These are phyloP conservation scores for Rallus limicola DNA, from an alignment of 2,113 vertebrate genomes.

Conservation along the genomic window DNA sequence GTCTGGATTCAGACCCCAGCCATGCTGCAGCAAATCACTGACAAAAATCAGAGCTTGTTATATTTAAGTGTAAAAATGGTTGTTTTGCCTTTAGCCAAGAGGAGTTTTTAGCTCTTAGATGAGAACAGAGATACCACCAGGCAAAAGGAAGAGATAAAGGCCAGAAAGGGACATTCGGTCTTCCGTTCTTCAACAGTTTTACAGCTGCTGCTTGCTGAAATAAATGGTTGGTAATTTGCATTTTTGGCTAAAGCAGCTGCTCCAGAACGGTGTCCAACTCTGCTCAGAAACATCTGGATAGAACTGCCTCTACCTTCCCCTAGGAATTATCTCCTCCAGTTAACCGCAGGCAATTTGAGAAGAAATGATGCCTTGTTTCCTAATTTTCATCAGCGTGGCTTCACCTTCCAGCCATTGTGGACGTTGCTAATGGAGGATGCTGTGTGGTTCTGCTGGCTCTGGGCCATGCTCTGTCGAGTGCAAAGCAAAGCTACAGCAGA, in stretches of 20 bases:
- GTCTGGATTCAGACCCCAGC: not conserved
- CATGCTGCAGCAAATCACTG: not conserved
- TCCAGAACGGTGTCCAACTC: not conserved
- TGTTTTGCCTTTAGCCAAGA: not conserved
- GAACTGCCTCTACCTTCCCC: not conserved
- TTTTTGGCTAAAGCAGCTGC: not conserved
- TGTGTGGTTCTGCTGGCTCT: not conserved
- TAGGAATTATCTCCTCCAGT: not conserved
- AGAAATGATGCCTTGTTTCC: not conserved
- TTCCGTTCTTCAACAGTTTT: not conserved
- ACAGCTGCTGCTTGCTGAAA: not conserved
- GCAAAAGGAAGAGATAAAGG: not conserved
- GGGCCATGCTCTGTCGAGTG: not conserved
- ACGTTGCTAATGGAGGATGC: not conserved
- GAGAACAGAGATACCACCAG: not conserved
- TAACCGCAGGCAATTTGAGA: not conserved
- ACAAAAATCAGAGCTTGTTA: not conserved
- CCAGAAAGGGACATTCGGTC: not conserved
- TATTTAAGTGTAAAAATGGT: not conserved
- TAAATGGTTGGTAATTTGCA: not conserved
- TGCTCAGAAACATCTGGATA: not conserved
- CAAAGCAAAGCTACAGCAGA: not conserved
- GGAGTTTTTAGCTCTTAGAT: not conserved
- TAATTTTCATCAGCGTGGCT: not conserved
- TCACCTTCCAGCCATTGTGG: not conserved